Conservation (phyloP, 2,888 invertebrate genomes). For the Heliconius sara region DNA sequence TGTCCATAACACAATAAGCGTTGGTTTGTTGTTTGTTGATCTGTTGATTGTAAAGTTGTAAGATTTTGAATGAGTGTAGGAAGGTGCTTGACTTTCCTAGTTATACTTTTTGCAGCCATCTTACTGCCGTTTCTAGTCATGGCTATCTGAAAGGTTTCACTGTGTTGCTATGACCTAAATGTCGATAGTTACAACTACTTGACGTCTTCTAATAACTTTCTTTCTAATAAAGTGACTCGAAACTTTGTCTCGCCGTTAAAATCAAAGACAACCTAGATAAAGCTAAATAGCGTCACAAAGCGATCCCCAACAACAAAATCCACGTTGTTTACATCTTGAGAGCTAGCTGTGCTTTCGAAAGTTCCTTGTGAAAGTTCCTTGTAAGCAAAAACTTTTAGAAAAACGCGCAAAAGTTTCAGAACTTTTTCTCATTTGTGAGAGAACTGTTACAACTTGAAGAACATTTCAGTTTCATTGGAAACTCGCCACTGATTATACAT, state of each 20-base stretch:
- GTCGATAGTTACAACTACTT: not conserved
- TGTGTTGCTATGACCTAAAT: not conserved
- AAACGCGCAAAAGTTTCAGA: constrained; percentile 29
- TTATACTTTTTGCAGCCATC: no score
- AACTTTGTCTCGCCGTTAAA: not conserved
- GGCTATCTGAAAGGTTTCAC: not conserved
- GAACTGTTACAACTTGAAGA: constrained; percentile 20
- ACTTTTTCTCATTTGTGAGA: constrained; percentile 28
- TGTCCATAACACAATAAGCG: no score
- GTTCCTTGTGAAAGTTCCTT: constrained; percentile 32
- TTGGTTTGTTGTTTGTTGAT: no score
- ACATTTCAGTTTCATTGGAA: not conserved
- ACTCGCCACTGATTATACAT: constrained; percentile 5
- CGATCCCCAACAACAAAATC: constrained; percentile 11
- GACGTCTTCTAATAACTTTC: not conserved
- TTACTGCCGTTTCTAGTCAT: no score
- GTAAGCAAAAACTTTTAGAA: constrained; percentile 36
- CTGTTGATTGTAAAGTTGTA: no score
- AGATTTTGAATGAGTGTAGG: no score
- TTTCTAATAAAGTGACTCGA: not conserved
- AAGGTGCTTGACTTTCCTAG: no score
- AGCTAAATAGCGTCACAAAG: constrained; percentile 16
- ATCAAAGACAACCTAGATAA: constrained; percentile 6
- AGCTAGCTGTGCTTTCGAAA: constrained; percentile 22
- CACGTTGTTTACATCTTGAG: constrained; percentile 31